Conservation (phyloP, 2,888 invertebrate species). For the Morinoia aosen region DNA sequence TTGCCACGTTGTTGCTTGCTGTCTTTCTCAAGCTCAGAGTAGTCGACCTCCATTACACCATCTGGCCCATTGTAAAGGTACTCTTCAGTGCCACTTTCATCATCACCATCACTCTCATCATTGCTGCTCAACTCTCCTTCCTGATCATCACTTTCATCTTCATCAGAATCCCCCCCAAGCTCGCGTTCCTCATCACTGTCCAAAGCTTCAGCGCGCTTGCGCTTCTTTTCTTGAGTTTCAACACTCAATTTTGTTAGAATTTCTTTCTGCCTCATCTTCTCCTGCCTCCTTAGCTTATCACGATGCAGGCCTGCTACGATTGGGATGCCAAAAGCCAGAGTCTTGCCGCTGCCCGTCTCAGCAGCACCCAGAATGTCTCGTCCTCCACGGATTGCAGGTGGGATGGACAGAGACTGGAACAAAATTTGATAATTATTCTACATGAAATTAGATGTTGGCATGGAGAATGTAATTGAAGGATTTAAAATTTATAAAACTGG, state of each 20-base stretch:
- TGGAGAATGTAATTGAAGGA: slow-evolving; percentile 68
- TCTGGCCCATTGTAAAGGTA: slow-evolving; percentile 46
- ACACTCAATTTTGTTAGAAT: slow-evolving; percentile 69
- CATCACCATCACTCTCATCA: not conserved
- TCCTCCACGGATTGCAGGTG: slow-evolving; percentile 87
- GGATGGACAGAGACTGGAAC: slow-evolving; percentile 77
- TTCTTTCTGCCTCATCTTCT: slow-evolving; percentile 68
- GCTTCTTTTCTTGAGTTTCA: slow-evolving; percentile 14
- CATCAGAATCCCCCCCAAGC: slow-evolving; percentile 46
- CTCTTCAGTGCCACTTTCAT: slow-evolving; percentile 50
- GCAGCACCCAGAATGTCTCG: slow-evolving; percentile 98
- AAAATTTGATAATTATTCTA: not conserved
- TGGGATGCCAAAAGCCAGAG: slow-evolving; percentile 96
- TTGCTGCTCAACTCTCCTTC: not conserved
- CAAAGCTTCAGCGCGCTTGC: slow-evolving; percentile 22
- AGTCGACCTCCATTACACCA: slow-evolving; percentile 10
- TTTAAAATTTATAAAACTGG: not conserved
- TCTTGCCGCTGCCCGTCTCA: slow-evolving; percentile 99
- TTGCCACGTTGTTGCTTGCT: not conserved
- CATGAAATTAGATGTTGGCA: not conserved
- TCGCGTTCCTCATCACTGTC: slow-evolving; percentile 48
- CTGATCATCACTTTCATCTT: not conserved
- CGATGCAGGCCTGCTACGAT: slow-evolving; percentile 88
- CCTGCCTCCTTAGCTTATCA: slow-evolving; percentile 71
- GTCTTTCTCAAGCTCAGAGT: not conserved